Evolutionary conservation across 2,888 invertebrate species (phyloP), one percentile per base, ranked within the genome.

Genomic region (Alcis repandata): DNA sequence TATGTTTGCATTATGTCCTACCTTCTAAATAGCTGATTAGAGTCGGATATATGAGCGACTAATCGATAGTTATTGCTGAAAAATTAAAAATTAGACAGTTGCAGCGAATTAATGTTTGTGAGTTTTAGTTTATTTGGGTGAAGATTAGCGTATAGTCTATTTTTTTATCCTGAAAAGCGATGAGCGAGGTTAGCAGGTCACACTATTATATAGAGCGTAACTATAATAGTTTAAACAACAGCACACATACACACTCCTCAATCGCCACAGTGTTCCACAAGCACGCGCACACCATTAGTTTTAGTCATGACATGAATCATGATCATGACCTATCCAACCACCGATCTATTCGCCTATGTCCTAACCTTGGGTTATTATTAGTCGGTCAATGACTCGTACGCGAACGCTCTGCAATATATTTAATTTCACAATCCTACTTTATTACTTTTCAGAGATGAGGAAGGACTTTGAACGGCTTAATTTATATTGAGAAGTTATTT

Each of bases 271-370:
- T 49, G 51, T 38, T 13, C 15, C 1, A 51, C 9, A 22, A 13
- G 1, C 9, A 22, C 20, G 1, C 20, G 41, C 53, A 38, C 36
- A 3, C 8, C 13, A 38, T 8, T 40, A 36, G 45, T 54, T 19
- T 45, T 45, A 56, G 56, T 56, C 56, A 56, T 43, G 19, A 15
- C 11, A n/a, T 41, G 36, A 15, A 22, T 59, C 56, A 49, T 63
- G 43, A 32, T 53, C 68, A 49, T 57, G 67, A 70, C 69, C 67
- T 67, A 70, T 54, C 43, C 56, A 64, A 70, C 38, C 49, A 56
- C 17, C 38, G 43, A 11, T 53, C 63, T 60, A 65, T 65, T 68
- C 51, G 52, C 49, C 62, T 64, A 64, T 56, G 43, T 38, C 52
- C 53, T 59, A 43, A 62, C 62, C 62, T 64, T 54, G 54, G 20